Conservation (phyloP, 2,113 vertebrate species). For the Tetraodon nigroviridis region DNA sequence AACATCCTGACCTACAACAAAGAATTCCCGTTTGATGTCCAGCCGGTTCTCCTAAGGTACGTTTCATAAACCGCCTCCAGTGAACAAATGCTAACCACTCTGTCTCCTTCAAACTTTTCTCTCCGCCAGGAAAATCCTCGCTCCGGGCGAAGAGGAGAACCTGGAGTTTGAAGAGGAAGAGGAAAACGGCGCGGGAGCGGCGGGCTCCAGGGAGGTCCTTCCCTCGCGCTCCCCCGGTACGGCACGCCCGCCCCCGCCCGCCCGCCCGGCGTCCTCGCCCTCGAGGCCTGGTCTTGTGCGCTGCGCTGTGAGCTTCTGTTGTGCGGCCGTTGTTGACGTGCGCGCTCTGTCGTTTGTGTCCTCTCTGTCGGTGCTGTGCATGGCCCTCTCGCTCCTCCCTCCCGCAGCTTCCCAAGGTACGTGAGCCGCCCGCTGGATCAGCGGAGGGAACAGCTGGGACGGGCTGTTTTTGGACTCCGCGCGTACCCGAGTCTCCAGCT, state of each 20-base stretch:
- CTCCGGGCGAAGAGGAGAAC: slow-evolving; percentile 96
- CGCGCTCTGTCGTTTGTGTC: slow-evolving; percentile 36
- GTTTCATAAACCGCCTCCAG: neutral
- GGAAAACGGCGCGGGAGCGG: slow-evolving; percentile 85
- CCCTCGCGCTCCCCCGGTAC: slow-evolving; percentile 86
- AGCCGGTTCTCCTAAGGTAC: slow-evolving; percentile 95
- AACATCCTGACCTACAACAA: slow-evolving; percentile 95
- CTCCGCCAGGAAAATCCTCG: slow-evolving; percentile 86
- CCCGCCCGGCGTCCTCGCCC: neutral
- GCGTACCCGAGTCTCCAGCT: too few species aligned
- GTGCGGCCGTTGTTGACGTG: slow-evolving; percentile 27
- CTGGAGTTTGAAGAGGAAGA: slow-evolving; percentile 94
- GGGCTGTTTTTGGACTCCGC: too few species aligned
- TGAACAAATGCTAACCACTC: neutral
- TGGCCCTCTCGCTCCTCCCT: slow-evolving; percentile 73
- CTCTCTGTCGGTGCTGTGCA: slow-evolving; percentile 65
- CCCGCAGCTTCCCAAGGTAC: slow-evolving; percentile 77
- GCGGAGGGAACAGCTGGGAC: too few species aligned
- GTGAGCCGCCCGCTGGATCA: too few species aligned
- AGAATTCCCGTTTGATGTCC: slow-evolving; percentile 96
- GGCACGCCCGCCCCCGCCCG: neutral
- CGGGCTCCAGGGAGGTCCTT: slow-evolving; percentile 82
- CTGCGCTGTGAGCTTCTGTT: neutral
- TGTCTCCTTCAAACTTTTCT: neutral
- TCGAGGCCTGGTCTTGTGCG: neutral